Evolutionary conservation across 2,888 invertebrate species (phyloP).

Genomic region (Morinoia aosen): DNA sequence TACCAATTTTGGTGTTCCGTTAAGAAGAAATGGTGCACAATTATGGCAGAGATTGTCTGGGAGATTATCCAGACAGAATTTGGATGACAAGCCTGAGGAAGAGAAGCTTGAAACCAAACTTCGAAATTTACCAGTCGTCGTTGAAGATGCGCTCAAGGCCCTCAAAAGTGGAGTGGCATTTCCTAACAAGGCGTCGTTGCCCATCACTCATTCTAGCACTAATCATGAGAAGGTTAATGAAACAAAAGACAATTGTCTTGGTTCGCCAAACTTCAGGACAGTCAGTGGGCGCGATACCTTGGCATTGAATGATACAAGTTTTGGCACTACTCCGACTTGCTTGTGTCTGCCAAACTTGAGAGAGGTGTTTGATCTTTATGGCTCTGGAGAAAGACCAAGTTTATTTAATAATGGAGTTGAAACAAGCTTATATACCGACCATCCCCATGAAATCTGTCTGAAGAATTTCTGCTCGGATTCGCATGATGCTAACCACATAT

Average conservation of each 20-base stretch:
- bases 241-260: not conserved
- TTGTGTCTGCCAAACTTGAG: constrained; percentile 28
- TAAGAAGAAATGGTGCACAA: not conserved
- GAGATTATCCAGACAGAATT: not conserved
- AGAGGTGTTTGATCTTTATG: not conserved
- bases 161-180: not conserved
- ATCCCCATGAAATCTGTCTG: not conserved
- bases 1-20: not conserved
- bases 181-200: not conserved
- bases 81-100: not conserved
- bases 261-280: not conserved
- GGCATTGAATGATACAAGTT: constrained; percentile 41
- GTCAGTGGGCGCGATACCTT: not conserved
- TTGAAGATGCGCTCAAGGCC: not conserved
- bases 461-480: not conserved
- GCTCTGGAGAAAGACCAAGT: not conserved
- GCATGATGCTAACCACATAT: not conserved
- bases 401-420: not conserved
- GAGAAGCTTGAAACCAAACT: not conserved
- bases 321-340: constrained; percentile 26
- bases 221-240: not conserved
- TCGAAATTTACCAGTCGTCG: not conserved
- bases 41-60: constrained; percentile 14
- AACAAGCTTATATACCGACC: not conserved
- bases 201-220: not conserved